Evolutionary conservation across 1,140 invertebrate genomes (phyloP).

Genomic region (Drosophila ironensis): DNA sequence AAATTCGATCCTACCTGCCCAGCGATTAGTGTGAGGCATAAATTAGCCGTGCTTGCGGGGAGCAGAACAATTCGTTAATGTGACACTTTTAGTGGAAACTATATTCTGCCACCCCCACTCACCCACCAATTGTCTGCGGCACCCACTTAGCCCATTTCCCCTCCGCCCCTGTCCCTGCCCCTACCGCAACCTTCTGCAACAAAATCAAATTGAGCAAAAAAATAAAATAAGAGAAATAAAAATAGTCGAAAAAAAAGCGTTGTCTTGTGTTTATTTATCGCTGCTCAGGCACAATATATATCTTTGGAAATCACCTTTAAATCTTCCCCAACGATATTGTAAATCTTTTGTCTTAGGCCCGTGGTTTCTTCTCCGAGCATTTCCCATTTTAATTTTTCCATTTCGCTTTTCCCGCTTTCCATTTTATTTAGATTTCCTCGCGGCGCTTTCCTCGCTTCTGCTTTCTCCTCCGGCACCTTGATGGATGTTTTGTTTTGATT

Average conservation of each 20-base stretch:
- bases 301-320: slow-evolving; percentile 79
- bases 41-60: slow-evolving; percentile 41
- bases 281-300: slow-evolving; percentile 78
- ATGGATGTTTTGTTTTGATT: slow-evolving; percentile 81
- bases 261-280: slow-evolving; percentile 78
- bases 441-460: slow-evolving; percentile 30
- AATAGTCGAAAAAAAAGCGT: slow-evolving; percentile 58
- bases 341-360: slow-evolving; percentile 77
- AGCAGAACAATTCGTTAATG: slow-evolving; percentile 74
- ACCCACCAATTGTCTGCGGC: not conserved
- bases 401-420: slow-evolving; percentile 9
- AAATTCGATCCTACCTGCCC: slow-evolving; percentile 62
- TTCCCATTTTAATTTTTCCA: slow-evolving; percentile 32
- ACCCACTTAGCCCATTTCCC: not conserved
- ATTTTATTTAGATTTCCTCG: slow-evolving; percentile 25
- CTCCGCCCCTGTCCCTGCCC: too few relatives aligned
- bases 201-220: slow-evolving; percentile 61
- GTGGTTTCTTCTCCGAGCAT: slow-evolving; percentile 56
- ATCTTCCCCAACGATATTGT: slow-evolving; percentile 79
- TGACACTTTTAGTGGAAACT: slow-evolving; percentile 71
- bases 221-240: slow-evolving; percentile 40
- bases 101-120: not conserved
- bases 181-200: not conserved
- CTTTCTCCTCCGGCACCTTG: slow-evolving; percentile 37
- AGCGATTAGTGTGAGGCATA: slow-evolving; percentile 57